Evolutionary conservation across 1,140 invertebrate genomes (phyloP).

Genomic region (Homarus americanus): DNA sequence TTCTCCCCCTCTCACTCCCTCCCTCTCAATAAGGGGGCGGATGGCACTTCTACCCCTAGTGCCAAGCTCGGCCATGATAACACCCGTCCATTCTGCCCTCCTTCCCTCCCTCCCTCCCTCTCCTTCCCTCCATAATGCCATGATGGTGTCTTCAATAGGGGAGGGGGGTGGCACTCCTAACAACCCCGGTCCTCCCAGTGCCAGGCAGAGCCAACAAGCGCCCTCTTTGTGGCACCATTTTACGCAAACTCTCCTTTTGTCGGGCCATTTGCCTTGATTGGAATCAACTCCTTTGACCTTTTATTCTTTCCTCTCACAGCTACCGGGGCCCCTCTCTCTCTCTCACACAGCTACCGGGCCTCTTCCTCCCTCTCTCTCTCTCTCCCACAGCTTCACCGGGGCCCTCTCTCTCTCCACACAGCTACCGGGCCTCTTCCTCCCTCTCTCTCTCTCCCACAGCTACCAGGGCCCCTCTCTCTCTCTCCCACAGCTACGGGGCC

Average conservation of each 20-base stretch:
- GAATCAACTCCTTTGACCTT: constrained; percentile 41
- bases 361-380: too few relatives aligned
- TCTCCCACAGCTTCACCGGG: not conserved
- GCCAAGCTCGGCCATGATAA: too few relatives aligned
- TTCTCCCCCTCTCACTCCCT: not conserved
- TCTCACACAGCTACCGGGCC: too few relatives aligned
- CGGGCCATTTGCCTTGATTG: constrained; percentile 39
- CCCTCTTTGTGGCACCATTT: constrained; percentile 36
- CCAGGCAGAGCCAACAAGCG: not conserved
- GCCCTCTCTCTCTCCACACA: too few relatives aligned
- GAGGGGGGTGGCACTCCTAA: not conserved
- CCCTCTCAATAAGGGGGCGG: too few relatives aligned
- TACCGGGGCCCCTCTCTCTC: too few relatives aligned
- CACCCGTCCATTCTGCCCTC: too few relatives aligned
- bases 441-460: too few relatives aligned
- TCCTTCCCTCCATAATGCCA: not conserved
- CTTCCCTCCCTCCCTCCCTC: not conserved
- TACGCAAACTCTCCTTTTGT: constrained; percentile 52
- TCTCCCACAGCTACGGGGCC: too few relatives aligned
- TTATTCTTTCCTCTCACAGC: not conserved
- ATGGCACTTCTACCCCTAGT: too few relatives aligned
- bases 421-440: too few relatives aligned
- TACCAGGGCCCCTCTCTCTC: too few relatives aligned
- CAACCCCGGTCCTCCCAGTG: not conserved
- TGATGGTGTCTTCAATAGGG: not conserved